Evolutionary conservation across 2,113 vertebrate species (phyloP).

Genomic region (Chitala chitala): DNA sequence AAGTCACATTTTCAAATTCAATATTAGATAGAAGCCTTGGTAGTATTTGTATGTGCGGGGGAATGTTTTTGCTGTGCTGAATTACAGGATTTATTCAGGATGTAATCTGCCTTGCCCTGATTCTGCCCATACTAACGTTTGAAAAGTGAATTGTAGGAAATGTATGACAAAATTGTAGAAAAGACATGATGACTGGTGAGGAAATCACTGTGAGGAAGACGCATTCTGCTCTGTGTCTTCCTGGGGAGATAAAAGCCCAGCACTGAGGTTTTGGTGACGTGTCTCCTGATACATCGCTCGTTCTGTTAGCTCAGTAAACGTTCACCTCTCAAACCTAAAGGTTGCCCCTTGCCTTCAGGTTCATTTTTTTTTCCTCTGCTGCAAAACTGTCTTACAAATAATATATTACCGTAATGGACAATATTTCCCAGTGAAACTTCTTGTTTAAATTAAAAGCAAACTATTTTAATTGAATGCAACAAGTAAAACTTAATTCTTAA

Average conservation of each 20-base stretch:
- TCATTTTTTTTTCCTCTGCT: background rate
- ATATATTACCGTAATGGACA: background rate
- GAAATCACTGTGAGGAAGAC: constrained; percentile 8
- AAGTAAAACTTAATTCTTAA: background rate
- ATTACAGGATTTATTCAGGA: too few relatives aligned
- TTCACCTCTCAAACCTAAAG: constrained; percentile 12
- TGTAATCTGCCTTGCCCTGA: too few relatives aligned
- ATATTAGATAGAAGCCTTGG: too few relatives aligned
- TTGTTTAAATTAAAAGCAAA: background rate
- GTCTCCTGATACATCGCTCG: background rate
- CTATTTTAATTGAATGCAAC: background rate
- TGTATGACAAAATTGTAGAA: background rate
- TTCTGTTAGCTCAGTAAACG: constrained; percentile 15
- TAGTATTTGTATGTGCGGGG: too few relatives aligned
- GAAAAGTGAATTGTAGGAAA: background rate
- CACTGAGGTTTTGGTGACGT: background rate
- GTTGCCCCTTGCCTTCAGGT: constrained; percentile 2
- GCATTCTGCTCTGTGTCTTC: background rate
- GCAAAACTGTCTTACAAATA: background rate
- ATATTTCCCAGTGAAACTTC: background rate
- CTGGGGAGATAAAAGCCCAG: background rate
- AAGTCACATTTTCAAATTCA: too few relatives aligned
- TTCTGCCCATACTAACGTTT: too few relatives aligned
- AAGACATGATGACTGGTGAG: too few relatives aligned
- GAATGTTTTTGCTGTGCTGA: too few relatives aligned